These are phyloP conservation scores for Formica exsecta DNA, from an alignment of 1,140 invertebrate genomes.

Conservation along the genomic window DNA sequence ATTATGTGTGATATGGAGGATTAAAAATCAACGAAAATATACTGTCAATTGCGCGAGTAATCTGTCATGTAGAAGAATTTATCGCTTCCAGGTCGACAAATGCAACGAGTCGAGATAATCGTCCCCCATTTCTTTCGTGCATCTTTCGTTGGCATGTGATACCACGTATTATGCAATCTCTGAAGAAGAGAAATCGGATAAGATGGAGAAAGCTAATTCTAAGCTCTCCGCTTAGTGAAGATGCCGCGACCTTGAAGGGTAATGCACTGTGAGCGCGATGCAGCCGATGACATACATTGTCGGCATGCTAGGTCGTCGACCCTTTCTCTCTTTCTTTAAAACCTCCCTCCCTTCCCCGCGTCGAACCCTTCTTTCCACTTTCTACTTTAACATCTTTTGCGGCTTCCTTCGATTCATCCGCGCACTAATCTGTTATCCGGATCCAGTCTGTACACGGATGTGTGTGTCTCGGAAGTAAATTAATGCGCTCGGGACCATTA, in stretches of 20 bases:
- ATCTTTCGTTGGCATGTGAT: neutral
- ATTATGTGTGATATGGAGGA: neutral
- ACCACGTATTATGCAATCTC: neutral
- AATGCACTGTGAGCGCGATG: constrained; percentile 22
- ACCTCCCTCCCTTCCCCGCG: too few relatives aligned
- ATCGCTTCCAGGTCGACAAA: neutral
- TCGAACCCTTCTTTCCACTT: constrained; percentile 58
- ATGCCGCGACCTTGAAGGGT: constrained; percentile 47
- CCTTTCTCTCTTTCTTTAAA: neutral
- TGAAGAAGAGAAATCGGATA: constrained; percentile 26
- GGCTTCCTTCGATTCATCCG: neutral
- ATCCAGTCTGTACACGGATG: neutral
- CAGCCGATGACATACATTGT: constrained; percentile 50
- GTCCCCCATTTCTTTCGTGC: too few relatives aligned
- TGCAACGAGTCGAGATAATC: neutral
- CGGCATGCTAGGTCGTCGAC: constrained; percentile 62
- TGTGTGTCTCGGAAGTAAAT: neutral
- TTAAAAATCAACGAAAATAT: neutral
- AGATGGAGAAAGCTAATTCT: constrained; percentile 44
- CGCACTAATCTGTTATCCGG: neutral
- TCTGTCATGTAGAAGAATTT: neutral
- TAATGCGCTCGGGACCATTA: neutral
- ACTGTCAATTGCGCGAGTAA: neutral
- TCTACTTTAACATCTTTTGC: constrained; percentile 15
- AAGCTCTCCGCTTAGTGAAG: constrained; percentile 12